Conservation (phyloP, 2,888 invertebrate species). For the Seladonia tumulorum region DNA sequence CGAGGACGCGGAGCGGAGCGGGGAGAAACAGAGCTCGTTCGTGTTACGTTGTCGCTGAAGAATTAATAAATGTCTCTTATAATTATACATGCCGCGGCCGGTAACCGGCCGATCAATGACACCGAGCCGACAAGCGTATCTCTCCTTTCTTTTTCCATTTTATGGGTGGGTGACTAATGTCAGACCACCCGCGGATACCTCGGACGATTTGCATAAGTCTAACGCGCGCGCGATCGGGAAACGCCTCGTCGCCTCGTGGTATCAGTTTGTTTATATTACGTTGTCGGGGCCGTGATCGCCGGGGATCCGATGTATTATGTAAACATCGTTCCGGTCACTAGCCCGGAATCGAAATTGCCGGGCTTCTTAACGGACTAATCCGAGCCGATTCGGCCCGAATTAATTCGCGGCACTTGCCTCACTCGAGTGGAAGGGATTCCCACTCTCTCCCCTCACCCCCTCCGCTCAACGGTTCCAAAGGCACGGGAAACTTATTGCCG, state of each 20-base stretch:
- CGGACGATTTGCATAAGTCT: slow-evolving; percentile 46
- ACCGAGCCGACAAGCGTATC: slow-evolving; percentile 20
- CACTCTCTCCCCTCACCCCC: not conserved
- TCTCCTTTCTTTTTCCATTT: not conserved
- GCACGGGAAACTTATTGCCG: slow-evolving; percentile 60
- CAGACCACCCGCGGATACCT: slow-evolving; percentile 8
- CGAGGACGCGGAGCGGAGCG: not conserved
- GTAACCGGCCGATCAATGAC: slow-evolving; percentile 46
- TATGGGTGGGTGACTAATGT: slow-evolving; percentile 31
- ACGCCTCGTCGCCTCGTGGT: not conserved
- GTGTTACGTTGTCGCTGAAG: slow-evolving; percentile 45
- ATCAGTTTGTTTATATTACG: slow-evolving; percentile 23
- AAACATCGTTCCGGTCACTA: slow-evolving; percentile 37
- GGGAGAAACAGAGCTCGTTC: slow-evolving; percentile 26
- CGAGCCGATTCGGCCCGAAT: slow-evolving; percentile 41
- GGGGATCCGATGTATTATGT: slow-evolving; percentile 20
- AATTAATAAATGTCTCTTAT: slow-evolving; percentile 55
- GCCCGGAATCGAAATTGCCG: slow-evolving; percentile 19
- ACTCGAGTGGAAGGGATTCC: slow-evolving; percentile 24
- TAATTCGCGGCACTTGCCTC: slow-evolving; percentile 43
- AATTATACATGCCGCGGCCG: slow-evolving; percentile 33
- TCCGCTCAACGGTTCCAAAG: not conserved
- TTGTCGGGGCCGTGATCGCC: not conserved
- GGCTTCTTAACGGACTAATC: slow-evolving; percentile 43
- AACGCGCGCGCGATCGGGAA: slow-evolving; percentile 18